Evolutionary conservation across 2,797 vertebrate species (phyloP), one percentile per base, ranked within the genome.

Genomic region (Euphonia xanthogaster): DNA sequence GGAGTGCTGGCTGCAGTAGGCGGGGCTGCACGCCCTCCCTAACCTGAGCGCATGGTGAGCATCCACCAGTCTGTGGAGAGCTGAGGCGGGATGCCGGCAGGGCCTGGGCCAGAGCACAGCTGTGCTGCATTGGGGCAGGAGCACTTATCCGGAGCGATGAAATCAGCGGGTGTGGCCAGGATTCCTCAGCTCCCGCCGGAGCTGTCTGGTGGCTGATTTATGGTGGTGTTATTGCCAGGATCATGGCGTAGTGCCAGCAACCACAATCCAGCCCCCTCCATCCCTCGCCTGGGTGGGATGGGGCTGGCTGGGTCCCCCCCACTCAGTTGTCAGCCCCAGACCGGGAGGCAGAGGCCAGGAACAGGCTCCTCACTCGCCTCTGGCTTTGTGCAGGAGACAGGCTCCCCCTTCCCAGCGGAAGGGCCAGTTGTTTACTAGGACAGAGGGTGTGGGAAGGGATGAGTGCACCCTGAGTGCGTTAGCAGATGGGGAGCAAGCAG

Each of bases 151-250:
- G 15, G 81, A 76, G 89, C 27, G 3, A 85, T 96, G 94, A 96
- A 94, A 88, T 95, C 91, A 89, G 80, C 33, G 95, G 90, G 93
- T 35, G 89, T 28, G 91, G 92, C 74, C 19, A 40, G 90, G 86
- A 87, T 93, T 88, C 95, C 87, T 95, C 12, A 3, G 65, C 80
- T 96, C 95, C 68, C 47, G 3, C 27, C 1, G 63, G 94, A 68
- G 79, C 50, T 48, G 61, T 83, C 82, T 68, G 81, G 63, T 16
- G 4, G 73, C 57, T 80, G 79, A 89, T 93, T 83, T 92, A 90
- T 28, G 1, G 45, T 4, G n/a, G 31, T 95, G 93, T 96, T 96
- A 40, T 91, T 95, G 93, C 90, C 81, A 77, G 86, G 17, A 72
- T 47, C 39, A 7, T 51, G 71, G 68, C 0, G 73, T 95, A 2